Evolutionary conservation across 2,888 invertebrate species (phyloP), one percentile per base, ranked within the genome.

Genomic region (Apotomis turbidana): DNA sequence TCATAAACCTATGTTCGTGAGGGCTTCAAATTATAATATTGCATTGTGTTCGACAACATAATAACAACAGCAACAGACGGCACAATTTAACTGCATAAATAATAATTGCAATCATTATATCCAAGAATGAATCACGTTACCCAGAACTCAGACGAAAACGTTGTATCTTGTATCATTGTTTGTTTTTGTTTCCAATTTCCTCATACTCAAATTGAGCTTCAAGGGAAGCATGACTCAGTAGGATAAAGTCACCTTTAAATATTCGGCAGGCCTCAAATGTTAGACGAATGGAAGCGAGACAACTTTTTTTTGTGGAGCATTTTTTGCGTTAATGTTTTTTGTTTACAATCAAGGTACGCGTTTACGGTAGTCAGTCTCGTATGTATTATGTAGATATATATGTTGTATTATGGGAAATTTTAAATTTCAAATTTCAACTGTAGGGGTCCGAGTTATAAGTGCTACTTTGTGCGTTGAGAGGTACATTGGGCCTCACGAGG

Each of bases 141-240:
- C 41, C 36, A 57, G 70, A 62, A 64, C 38, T 15, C 27, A 51
- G 46, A 44, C 46, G 44, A 61, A 62, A 62, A 55, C 54, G 54
- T 41, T 38, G 15, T 51, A 55, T 55, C 51, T 41, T 38, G 15
- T 51, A 55, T 55, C 51, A 68, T 71, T 68, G 59, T 70, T 36
- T 51, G 13, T 57, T 69, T 73, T 38, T 61, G 54, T 38, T 61
- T 70, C 55, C 66, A 67, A 70, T 74, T 68, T 58, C 52, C 58
- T 13, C 59, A 54, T 71, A 61, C 41, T 59, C 6, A n/a, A 57
- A 46, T 46, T 46, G 64, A 51, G 13, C 51, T 46, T 12, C 49
- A 49, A 49, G 49, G 10, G 49, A 49, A 49, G 5, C 46, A 5
- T 54, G 66, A 71, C 15, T 66, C 59, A 71, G 58, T 15, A 55